Conservation (phyloP, 2,797 vertebrate species). For the Leptoclinus maculatus region DNA sequence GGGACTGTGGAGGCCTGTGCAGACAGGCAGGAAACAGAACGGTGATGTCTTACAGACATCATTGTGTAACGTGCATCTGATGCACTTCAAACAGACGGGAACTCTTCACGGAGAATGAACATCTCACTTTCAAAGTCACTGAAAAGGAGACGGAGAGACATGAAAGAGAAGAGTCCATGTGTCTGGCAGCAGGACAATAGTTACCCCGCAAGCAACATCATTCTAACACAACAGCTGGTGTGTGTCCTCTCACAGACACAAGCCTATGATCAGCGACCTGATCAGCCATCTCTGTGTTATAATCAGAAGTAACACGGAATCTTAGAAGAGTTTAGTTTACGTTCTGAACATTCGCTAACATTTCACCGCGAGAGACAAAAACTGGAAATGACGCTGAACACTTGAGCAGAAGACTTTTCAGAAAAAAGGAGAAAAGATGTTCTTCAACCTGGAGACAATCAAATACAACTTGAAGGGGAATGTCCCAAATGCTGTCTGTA, state of each 20-base stretch:
- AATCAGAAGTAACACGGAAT: too few species aligned
- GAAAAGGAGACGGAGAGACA: slow-evolving; percentile 3
- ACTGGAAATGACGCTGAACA: neutral
- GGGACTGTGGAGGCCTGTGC: slow-evolving; percentile 46
- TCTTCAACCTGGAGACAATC: neutral
- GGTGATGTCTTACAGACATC: slow-evolving; percentile 41
- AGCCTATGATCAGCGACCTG: neutral
- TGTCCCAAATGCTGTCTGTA: too few species aligned
- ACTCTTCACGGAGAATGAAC: slow-evolving; percentile 8
- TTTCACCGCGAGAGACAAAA: neutral
- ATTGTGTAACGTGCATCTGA: slow-evolving; percentile 46
- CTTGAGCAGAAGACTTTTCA: neutral
- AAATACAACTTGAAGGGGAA: neutral
- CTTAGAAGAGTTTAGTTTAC: too few species aligned
- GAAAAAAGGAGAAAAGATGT: neutral
- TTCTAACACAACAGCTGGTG: slow-evolving; percentile 17
- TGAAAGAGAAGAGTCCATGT: slow-evolving; percentile 7
- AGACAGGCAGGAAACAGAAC: slow-evolving; percentile 40
- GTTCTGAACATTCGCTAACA: neutral
- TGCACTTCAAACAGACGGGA: slow-evolving; percentile 25
- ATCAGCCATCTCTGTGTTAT: neutral
- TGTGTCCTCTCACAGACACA: neutral
- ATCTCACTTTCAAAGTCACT: slow-evolving; percentile 7
- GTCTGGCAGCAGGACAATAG: neutral
- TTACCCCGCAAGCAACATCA: slow-evolving; percentile 8